Conservation (phyloP, 2,797 vertebrate species). For the Scolopax rusticola region DNA sequence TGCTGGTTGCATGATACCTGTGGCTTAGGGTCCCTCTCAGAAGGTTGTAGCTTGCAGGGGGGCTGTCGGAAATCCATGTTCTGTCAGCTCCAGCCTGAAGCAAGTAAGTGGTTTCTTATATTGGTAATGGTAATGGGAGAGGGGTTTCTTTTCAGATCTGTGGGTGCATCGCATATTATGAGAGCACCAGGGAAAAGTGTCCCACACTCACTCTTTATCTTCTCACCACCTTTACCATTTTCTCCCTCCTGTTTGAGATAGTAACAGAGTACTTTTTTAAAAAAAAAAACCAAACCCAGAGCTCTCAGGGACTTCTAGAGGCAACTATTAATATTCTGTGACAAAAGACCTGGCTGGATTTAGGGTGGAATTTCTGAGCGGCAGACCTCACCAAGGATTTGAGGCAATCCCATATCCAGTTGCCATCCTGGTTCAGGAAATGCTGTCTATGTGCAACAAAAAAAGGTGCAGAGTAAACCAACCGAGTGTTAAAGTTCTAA, state of each 20-base stretch:
- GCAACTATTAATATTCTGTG: constrained; percentile 35
- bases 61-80: neutral
- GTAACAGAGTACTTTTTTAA: too few relatives aligned
- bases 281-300: too few relatives aligned
- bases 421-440: neutral
- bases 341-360: constrained; percentile 3
- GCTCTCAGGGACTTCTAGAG: neutral
- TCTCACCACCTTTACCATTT: neutral
- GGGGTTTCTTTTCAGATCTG: neutral
- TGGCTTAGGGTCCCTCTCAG: neutral
- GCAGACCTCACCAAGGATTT: neutral
- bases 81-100: neutral
- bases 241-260: neutral
- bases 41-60: neutral
- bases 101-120: neutral
- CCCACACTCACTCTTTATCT: neutral
- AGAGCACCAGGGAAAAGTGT: neutral
- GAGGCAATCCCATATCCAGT: constrained; percentile 13
- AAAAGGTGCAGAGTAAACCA: constrained; percentile 36
- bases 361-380: constrained; percentile 24
- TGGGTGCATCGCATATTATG: fast-evolving
- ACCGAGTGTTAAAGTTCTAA: neutral
- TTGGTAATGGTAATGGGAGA: neutral
- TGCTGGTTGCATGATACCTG: neutral
- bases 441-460: constrained; percentile 24